Evolutionary conservation across 2,113 vertebrate species (phyloP), one percentile per base, ranked within the genome.

Genomic region (Lepisosteus oculatus): DNA sequence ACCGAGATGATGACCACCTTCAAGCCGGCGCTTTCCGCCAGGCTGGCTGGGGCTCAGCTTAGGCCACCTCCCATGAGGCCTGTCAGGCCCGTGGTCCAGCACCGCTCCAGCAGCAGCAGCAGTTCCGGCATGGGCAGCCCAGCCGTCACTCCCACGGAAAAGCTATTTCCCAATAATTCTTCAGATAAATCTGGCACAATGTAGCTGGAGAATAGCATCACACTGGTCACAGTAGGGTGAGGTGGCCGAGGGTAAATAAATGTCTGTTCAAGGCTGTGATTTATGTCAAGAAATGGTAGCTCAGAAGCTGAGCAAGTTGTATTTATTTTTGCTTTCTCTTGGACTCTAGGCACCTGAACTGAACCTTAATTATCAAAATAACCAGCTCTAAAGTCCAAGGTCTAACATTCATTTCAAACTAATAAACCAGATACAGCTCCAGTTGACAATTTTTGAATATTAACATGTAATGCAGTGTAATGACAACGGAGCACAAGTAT

Each of bases 1-100:
- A 86, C 93, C 0, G 96, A 98, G 86, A 97, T 98, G 96, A 95
- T 98, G 96, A 98, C 92, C 84, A 98, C 97, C 56, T 99, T 99
- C 82, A 99, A 98, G 82, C 97, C 96, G 0, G 92, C 94, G 0
- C 91, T 98, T 55, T 97, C 96, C 0, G 95, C 95, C 29, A 93
- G 96, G 14, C 85, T 98, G 85, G 95, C 87, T 0, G 94, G 96
- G 0, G 89, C 95, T 12, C 96, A 98, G 88, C 92, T 98, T 55
- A 93, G 97, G 76, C 95, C 96, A 0, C 96, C 95, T 0, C 91
- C 95, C 0, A 86, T 94, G 90, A 88, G 96, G 45, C 95, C 95
- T 0, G 80, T 86, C 62, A 83, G 96, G 14, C 95, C 97, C 0
- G 90, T 90, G 56, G 89, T 93, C 14, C 95, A 95, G 82, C 95